Evolutionary conservation across 2,888 invertebrate genomes (phyloP), one percentile per base, ranked within the genome.

Genomic region (Saturnia pavonia): DNA sequence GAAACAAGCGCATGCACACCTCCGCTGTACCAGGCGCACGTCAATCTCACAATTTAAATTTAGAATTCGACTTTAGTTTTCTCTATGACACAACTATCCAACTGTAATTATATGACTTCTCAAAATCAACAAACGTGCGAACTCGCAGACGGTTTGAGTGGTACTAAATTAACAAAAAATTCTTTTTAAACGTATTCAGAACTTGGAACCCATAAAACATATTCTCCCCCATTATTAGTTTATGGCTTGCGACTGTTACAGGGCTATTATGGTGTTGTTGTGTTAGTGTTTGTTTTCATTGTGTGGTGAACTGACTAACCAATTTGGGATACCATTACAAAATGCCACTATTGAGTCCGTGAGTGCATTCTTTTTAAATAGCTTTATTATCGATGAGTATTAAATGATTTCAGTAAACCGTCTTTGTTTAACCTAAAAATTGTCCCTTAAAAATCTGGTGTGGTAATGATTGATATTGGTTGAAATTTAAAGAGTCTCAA

Each of bases 141-240:
- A 78, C 91, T 83, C 86, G 78, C 77, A 80, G 82, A 87, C 86
- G 86, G 88, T 88, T 86, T 88, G 86, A 78, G 82, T 81, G 84
- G 86, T 82, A 94, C 93, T 94, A 91, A 93, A 88, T 85, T 81
- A 82, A 86, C 86, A 90, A 91, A 93, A 91, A 91, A 87, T 74
- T 74, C 75, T 77, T 85, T 81, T 81, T 82, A 82, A 86, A 82
- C 87, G 88, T 89, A 92, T 93, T 92, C 91, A 92, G 89, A 93
- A 91, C 89, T 90, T 84, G 89, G 88, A 89, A 87, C 83, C 87
- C 92, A 93, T 93, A 93, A 94, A 94, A 91, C 91, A 93, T 91
- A 89, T 86, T 82, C 91, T 94, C 93, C 93, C 94, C 93, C 91
- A 92, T 93, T 94, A 94, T 94, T 94, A 92, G 92, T 93, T 92